Evolutionary conservation across 2,113 vertebrate genomes (phyloP), one percentile per base, ranked within the genome.

Genomic region (Bettongia penicillata): DNA sequence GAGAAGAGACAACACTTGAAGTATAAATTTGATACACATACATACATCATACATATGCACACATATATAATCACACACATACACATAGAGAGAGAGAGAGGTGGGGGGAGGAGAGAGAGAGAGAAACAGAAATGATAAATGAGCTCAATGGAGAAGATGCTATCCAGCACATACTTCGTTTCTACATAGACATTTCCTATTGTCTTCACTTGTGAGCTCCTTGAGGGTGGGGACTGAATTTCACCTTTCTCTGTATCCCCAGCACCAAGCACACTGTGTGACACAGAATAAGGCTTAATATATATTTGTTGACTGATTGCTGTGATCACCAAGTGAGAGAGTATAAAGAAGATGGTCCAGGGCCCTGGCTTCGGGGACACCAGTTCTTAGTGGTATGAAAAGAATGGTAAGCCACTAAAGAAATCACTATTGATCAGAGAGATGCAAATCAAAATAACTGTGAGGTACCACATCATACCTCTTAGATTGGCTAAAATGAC

Each of bases 1-100:
- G 68, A 47, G 91, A 11, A 95, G 57, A 94, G 26, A 91, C 91
- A 92, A 93, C 91, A 89, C 55, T 28, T 47, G 3, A 91, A 90
- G 50, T n/a, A 51, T 0, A 68, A 4, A 91, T 91, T 95, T 53
- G 11, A 53, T 24, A 53, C 5, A 24, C 11, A 53, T 23, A 53
- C 23, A 53, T 24, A 53, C 24, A 53, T 53, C n/a, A 23, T 53
- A 23, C 11, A 53, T 24, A 53, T 24, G 11, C 5, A 53, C 11
- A 53, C 14, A 53, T 14, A 53, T 16, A 53, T 19, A 48, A 48
- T 48, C 48, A 48, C 48, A 53, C 25, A 55, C 53, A 55, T 22
- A 53, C 16, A 53, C 19, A 53, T 53, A 53, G 53, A 53, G 53
- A 53, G 53, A 23, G 4, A 53, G 53, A 19, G 53, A 53, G 19